Base-by-base conservation (phyloP, 2,888 invertebrate genomes). In the Caenorhabditis auriculariae region DNA sequence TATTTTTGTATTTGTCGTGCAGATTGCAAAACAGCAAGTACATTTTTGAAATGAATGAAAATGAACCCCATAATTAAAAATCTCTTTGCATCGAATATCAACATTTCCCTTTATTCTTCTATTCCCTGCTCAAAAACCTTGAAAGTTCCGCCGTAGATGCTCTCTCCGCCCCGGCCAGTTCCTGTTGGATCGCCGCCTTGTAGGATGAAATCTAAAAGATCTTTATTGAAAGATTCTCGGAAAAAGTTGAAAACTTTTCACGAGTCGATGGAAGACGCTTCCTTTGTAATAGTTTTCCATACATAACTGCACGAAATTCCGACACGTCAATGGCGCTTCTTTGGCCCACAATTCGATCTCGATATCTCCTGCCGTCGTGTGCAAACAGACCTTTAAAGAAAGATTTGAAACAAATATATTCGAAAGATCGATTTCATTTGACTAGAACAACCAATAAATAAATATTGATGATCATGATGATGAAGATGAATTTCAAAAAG, bases 331-430 rank as follows among this genome's bases (percentile, higher is more conserved):
- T 0, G 98, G 96, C 0, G 93, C 88, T 85, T 98, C 98, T 81
- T 91, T 91, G 0, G 93, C 88, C 96, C 96, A 98, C 81, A 98
- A 84, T 83, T 99, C 98, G 63, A 99, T 88, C 77, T 99, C 98
- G 64, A 99, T 91, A 77, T 98, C 95, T 4, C 98, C 98, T 0
- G 90, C 91, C 37, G 91, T 87, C 3, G 98, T 98, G 82, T 89
- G 89, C 49, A 98, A 81, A 3, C 94, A 84, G 32, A 98, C 91
- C 93, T 94, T 77, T 19, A 72, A 52, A 41, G 17, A 7, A 38
- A 4, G 7, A 39, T n/a, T n/a, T n/a, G n/a, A n/a, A n/a, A n/a
- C n/a, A n/a, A n/a, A n/a, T n/a, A n/a, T n/a, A n/a, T n/a, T n/a
- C n/a, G n/a, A n/a, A n/a, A n/a, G n/a, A n/a, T n/a, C n/a, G n/a